Evolutionary conservation across 1,140 invertebrate species (phyloP).

Genomic region (Macrobrachium nipponense): DNA sequence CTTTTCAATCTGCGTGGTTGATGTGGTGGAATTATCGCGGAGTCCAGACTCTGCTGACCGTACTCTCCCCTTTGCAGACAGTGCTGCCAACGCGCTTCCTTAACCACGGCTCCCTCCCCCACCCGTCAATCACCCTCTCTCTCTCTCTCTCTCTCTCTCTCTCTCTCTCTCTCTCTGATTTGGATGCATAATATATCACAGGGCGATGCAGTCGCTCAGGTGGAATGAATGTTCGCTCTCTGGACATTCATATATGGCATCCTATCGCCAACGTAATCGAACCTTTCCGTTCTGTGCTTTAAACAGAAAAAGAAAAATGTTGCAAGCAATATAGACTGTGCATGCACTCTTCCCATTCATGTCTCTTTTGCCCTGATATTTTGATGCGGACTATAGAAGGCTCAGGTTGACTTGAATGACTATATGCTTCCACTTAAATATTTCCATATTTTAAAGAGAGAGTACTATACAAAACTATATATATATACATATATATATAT

Average conservation of each 20-base stretch:
- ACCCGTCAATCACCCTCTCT: neutral
- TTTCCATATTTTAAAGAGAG: no score
- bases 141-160: neutral
- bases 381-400: no score
- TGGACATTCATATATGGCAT: no score
- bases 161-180: neutral
- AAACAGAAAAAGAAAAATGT: no score
- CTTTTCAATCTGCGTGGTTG: constrained; percentile 43
- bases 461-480: no score
- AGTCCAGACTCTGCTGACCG: constrained; percentile 57
- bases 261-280: no score
- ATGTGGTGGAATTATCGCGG: constrained; percentile 60
- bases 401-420: neutral
- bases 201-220: neutral
- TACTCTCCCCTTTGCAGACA: neutral
- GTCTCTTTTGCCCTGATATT: no score
- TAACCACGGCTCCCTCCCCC: neutral
- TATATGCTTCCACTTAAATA: neutral
- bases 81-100: neutral
- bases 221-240: neutral
- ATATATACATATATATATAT: no score
- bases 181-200: neutral
- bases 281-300: no score
- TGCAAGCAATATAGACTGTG: no score
- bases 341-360: no score